Evolutionary conservation across 2,113 vertebrate genomes (phyloP), one percentile per base, ranked within the genome.

Genomic region (Numenius arquata): DNA sequence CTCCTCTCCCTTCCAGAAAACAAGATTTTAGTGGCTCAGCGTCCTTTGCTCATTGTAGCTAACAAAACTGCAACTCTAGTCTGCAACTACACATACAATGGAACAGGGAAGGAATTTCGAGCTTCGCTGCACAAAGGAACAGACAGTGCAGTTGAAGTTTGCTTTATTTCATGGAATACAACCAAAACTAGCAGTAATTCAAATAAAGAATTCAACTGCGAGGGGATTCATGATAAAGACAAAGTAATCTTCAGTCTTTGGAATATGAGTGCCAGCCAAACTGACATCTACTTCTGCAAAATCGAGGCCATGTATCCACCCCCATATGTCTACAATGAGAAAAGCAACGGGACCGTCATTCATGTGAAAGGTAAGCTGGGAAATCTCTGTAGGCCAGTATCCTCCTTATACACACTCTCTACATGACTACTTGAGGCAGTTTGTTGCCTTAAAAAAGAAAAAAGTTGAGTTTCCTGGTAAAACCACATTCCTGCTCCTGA

Each of bases 271-370:
- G 96, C 94, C 85, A 97, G 82, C 63, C 97, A 98, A 95, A 98
- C 98, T 38, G 98, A 98, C 88, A 98, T 98, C 95, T 98, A 98
- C 93, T 98, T 97, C 93, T 98, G 98, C 96, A 98, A 98, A 94
- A 98, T 98, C 2, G 98, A 98, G 68, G 92, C 94, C 52, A 93
- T 98, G 96, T 97, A 97, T 84, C 98, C 98, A 74, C 97, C 98
- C 29, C 98, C 98, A 15, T 98, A 98, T 5, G 86, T 97, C 80
- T 88, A 36, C 75, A 97, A 95, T 5, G 97, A 98, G 96, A 98
- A 97, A 89, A 98, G 96, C 89, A 98, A 98, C 0, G 98, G 98
- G 67, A 98, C 98, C 0, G 96, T 98, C 76, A 97, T 98, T 93
- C 97, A 98, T 0, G 98, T 98, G 65, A 97, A 89, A 98, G 98